Base-by-base conservation (phyloP, 2,113 vertebrate genomes). In the Struthidea cinerea region DNA sequence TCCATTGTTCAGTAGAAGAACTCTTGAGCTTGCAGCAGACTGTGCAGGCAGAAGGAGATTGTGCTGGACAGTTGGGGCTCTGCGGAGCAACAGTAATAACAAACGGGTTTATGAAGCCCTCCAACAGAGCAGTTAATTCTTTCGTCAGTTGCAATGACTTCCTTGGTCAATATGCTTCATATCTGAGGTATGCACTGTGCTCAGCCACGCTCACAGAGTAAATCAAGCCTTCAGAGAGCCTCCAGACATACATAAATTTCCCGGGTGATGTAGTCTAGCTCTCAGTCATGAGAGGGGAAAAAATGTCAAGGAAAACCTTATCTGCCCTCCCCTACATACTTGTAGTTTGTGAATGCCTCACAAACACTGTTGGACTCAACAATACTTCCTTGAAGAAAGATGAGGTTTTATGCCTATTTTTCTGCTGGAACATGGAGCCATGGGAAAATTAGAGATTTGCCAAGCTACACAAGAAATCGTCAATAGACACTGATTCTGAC, bases 41-140 rank as follows among this genome's bases (percentile, higher is more conserved):
- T 84, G 71, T 42, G 50, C 26, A 60, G 74, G 94, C 91, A 93
- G 91, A 93, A 96, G 75, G 85, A 96, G 57, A 95, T 96, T 94
- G 90, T 95, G 88, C 79, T 97, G 97, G 97, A 97, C 91, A 87
- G 89, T 33, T 97, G 94, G 68, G 95, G 55, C 94, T 97, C 96
- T 94, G 88, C 87, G 96, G 82, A 97, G 81, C 84, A 95, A 53
- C 61, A 67, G 79, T 26, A 91, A 90, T 95, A 96, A 86, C 26
- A 93, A 96, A 96, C 1, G 21, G 85, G 67, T 87, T 93, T 41
- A 88, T 93, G 89, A 97, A 96, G 69, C 56, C 80, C 89, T 96
- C 96, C 84, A 94, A 93, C 20, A 86, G 65, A 90, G 83, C 82
- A 88, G 90, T 85, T 90, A 91, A 96, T 93, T 90, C 64, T 88